These are phyloP conservation scores for Pelobates cultripes DNA, from an alignment of 2,797 vertebrate species.

Conservation along the genomic window DNA sequence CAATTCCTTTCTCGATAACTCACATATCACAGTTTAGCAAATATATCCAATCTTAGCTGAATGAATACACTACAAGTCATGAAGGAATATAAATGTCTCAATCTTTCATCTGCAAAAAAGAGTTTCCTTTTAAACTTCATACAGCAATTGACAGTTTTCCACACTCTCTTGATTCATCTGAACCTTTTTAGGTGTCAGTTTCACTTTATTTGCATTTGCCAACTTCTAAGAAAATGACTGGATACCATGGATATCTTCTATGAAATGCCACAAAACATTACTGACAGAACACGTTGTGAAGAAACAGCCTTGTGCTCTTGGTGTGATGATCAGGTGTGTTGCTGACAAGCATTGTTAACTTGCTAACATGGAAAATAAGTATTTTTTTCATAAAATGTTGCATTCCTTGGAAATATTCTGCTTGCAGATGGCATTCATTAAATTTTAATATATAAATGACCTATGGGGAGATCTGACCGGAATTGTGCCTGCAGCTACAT, in stretches of 20 bases:
- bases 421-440: slow-evolving; percentile 28
- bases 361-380: slow-evolving; percentile 7
- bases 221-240: not conserved
- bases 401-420: slow-evolving; percentile 3
- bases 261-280: not conserved
- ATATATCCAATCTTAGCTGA: too few relatives aligned
- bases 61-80: too few relatives aligned
- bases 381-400: not conserved
- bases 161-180: too few relatives aligned
- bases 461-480: slow-evolving; percentile 9
- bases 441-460: slow-evolving; percentile 29
- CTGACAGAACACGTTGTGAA: not conserved
- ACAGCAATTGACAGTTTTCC: too few relatives aligned
- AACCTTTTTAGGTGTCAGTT: too few relatives aligned
- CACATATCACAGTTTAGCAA: too few relatives aligned
- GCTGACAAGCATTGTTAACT: slow-evolving; percentile 5
- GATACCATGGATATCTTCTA: not conserved
- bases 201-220: not conserved
- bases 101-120: too few relatives aligned
- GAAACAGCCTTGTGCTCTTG: not conserved
- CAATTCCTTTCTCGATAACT: too few relatives aligned
- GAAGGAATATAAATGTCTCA: too few relatives aligned
- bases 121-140: too few relatives aligned
- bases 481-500: not conserved
- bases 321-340: slow-evolving; percentile 4